phyloP scores from a whole-genome alignment of 2,888 invertebrate genomes.

The Linnaemya tessellans region DNA sequence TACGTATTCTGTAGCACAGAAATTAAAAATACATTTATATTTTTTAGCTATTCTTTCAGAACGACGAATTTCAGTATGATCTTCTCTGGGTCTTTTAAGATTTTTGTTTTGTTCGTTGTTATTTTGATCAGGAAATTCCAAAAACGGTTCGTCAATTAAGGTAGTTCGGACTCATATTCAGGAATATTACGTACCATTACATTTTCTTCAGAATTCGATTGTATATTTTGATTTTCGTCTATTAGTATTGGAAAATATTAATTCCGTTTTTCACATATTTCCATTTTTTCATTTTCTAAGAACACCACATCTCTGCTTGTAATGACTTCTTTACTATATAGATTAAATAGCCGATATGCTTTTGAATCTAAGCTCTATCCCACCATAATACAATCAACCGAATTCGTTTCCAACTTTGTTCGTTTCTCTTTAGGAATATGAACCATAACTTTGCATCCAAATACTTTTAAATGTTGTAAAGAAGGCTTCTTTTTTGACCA shows the following conservation, averaged over 20 bases:
- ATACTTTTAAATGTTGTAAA: too few species aligned
- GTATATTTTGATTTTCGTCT: too few species aligned
- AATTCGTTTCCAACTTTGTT: neutral
- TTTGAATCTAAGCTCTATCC: neutral
- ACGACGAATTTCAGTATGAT: too few species aligned
- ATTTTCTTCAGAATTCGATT: neutral
- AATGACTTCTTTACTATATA: too few species aligned
- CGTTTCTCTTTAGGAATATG: neutral
- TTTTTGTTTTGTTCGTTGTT: neutral
- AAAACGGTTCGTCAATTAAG: neutral
- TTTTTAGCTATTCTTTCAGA: too few species aligned
- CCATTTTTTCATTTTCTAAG: too few species aligned
- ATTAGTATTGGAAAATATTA: too few species aligned
- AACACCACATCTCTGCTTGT: conserved; percentile 5
- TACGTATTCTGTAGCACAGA: too few species aligned
- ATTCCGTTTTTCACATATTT: too few species aligned
- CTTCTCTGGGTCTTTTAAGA: neutral
- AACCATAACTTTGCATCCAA: neutral
- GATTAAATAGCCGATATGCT: too few species aligned
- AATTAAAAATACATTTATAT: too few species aligned
- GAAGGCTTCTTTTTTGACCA: too few species aligned
- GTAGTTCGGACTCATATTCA: neutral
- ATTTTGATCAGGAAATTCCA: neutral
- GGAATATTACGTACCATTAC: neutral
- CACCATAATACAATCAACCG: conserved; percentile 1